Base-by-base conservation (phyloP, 2,797 vertebrate species). In the Geotrypetes seraphini region DNA sequence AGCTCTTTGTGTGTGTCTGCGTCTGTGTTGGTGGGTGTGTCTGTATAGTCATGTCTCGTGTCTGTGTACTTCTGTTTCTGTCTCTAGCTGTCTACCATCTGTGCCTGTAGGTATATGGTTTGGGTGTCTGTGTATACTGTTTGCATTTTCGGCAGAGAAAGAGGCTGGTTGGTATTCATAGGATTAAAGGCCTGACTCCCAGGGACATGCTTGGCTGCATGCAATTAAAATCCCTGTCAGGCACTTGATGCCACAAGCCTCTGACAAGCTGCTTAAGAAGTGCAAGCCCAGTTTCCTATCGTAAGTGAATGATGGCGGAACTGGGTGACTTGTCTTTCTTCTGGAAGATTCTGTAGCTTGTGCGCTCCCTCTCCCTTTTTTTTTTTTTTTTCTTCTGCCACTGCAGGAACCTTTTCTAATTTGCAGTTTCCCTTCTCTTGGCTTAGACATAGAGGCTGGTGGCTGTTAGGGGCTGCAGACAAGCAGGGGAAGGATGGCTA, bases 171-270 rank as follows among this genome's bases (percentile, higher is more conserved):
- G 59, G 57, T 51, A 66, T 67, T 65, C 57, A 55, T 46, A 44
- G 50, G 46, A 62, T 64, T 57, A 63, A 51, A 66, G 63, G 57
- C 61, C 52, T 1, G 6, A 21, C 58, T 78, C 43, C 63, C 28
- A 29, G 43, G 53, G 63, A 60, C 46, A 43, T 62, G 42, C 54
- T 77, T 36, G 53, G 63, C 50, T 73, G 56, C 63, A 63, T 66
- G 65, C 73, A 75, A 77, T 84, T 84, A 78, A 82, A 78, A 84
- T 81, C 71, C 73, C 59, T 67, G 65, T 80, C 77, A 78, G 74
- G 78, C 60, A 24, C 57, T 65, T 49, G 67, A 52, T 66, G 60
- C 40, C 62, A 63, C 64, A 59, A 69, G 16, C 37, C 61, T 48
- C 53, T 60, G 63, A 66, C 61, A 57, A 71, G 57, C 43, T 4